phyloP scores from a whole-genome alignment of 2,113 vertebrate species.

The Eubucco bourcierii region DNA sequence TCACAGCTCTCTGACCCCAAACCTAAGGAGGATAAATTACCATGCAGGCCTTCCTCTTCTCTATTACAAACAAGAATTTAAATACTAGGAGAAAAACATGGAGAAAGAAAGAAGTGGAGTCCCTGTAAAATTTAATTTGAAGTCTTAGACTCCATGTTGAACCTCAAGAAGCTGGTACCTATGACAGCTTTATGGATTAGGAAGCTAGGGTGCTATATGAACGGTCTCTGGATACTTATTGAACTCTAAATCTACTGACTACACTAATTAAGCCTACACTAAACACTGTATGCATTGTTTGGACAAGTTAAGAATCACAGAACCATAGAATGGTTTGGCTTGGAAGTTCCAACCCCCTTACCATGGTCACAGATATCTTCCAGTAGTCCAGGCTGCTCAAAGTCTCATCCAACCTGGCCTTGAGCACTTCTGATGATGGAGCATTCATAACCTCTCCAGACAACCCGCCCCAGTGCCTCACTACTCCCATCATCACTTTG shows the following conservation, averaged over 20 bases:
- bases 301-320: background rate
- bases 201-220: background rate
- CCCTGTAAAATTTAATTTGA: background rate
- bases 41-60: background rate
- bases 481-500: rapidly evolving
- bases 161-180: background rate
- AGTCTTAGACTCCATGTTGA: background rate
- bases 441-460: background rate
- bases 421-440: rapidly evolving
- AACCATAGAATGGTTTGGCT: background rate
- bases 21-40: background rate
- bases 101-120: background rate
- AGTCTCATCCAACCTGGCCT: rapidly evolving
- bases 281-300: rapidly evolving
- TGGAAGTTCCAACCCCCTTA: background rate
- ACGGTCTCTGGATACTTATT: background rate
- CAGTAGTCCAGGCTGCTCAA: rapidly evolving
- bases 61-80: background rate
- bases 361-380: rapidly evolving
- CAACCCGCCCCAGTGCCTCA: rapidly evolving
- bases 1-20: background rate
- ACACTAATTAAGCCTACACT: background rate
- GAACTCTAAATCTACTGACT: background rate
- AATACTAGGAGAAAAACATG: background rate
- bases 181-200: background rate